These are phyloP conservation scores for Apamea anceps DNA, from an alignment of 2,888 invertebrate species.

Conservation along the genomic window DNA sequence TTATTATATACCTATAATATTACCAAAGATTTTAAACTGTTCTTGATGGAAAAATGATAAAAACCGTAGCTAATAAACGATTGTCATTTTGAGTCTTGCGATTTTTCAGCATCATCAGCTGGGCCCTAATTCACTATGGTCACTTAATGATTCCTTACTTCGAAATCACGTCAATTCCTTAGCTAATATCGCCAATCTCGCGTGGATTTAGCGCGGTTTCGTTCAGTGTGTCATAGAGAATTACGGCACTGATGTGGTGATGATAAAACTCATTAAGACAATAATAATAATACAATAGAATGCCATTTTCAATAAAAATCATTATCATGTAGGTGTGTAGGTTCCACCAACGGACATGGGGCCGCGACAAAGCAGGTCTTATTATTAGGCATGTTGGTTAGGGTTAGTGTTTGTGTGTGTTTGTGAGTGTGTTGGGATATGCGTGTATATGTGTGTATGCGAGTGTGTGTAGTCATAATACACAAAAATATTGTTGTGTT, in stretches of 20 bases:
- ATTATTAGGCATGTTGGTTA: neutral
- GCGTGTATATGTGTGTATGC: neutral
- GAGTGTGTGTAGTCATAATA: conserved; percentile 2
- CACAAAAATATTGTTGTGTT: neutral
- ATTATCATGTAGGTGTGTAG: neutral
- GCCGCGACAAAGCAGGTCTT: neutral
- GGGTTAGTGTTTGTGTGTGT: neutral
- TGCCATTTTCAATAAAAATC: neutral
- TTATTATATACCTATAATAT: no score
- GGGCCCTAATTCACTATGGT: no score
- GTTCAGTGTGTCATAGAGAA: no score
- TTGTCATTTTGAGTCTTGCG: no score
- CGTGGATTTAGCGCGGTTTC: no score
- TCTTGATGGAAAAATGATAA: neutral
- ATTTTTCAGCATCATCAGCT: neutral
- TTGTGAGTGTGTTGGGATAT: neutral
- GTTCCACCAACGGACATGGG: neutral
- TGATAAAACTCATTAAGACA: neutral
- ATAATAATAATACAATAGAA: neutral
- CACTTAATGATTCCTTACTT: no score
- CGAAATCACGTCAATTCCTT: no score
- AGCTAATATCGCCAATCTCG: no score
- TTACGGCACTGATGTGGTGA: neutral
- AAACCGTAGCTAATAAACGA: neutral
- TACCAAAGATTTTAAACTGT: neutral